Evolutionary conservation across 1,140 invertebrate genomes (phyloP), one percentile per base, ranked within the genome.

Genomic region (Drosophila subpulchrella): DNA sequence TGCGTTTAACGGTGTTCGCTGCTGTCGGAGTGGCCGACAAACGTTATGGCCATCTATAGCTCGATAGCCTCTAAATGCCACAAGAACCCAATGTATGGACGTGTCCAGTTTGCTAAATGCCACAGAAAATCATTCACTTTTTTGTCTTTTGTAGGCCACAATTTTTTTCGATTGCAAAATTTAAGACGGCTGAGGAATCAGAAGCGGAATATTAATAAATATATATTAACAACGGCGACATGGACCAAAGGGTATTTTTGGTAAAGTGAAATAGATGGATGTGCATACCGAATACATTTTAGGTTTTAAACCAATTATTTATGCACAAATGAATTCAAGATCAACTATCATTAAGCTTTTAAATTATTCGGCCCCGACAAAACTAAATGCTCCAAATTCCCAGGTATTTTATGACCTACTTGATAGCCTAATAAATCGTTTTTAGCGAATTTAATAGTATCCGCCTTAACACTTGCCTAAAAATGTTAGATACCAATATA

Each of bases 101-200:
- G 73, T 75, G 73, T 57, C 61, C 51, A 75, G 73, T 75, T 75
- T 75, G 54, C 38, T 75, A 75, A 75, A 67, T 67, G 42, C 39
- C 60, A 44, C 41, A 24, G 44, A 75, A 63, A 38, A 50, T 53
- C 38, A 75, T 55, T 65, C 3, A 17, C 53, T 63, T 41, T 55
- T 36, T 46, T 46, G 30, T 51, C n/a, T 24, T 75, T 75, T 75
- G 72, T 75, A 75, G 72, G 72, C 72, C 72, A 75, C 60, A 47
- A 58, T 38, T n/a, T 13, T 13, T 24, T 38, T 44, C 55, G 73
- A 75, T 75, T 75, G 73, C 73, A 48, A 75, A 75, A 75, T 53
- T 8, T 13, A 7, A 12, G 30, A 6, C 11, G 47, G 39, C 12
- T 12, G 8, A 32, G 41, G 54, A 38, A 70, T 41, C n/a, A 17